These are phyloP conservation scores for Contarinia nasturtii DNA, from an alignment of 1,140 invertebrate genomes.

Conservation along the genomic window DNA sequence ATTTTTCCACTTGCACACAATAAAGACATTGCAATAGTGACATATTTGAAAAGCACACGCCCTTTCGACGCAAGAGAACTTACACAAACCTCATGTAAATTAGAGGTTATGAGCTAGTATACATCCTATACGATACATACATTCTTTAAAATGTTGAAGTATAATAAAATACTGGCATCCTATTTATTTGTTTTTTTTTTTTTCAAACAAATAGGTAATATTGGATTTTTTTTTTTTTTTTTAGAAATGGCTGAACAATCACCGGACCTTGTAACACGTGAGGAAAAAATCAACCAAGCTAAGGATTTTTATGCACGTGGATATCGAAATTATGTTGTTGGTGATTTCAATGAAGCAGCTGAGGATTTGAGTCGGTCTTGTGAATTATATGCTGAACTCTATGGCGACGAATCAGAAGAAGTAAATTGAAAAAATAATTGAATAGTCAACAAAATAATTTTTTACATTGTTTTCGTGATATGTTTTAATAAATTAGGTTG, in stretches of 20 bases:
- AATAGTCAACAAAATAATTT: constrained; percentile 1
- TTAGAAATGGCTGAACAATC: constrained; percentile 11
- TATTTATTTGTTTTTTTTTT: too few relatives aligned
- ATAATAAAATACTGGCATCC: too few relatives aligned
- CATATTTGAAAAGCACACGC: too few relatives aligned
- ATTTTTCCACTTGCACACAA: too few relatives aligned
- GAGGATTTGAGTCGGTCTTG: constrained; percentile 49
- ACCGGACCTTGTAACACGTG: constrained; percentile 1
- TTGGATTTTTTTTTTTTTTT: too few relatives aligned
- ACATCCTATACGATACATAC: too few relatives aligned
- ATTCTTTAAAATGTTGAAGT: too few relatives aligned
- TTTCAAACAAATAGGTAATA: too few relatives aligned
- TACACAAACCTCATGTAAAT: too few relatives aligned
- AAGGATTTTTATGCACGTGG: constrained; percentile 36
- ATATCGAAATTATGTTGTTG: constrained; percentile 49
- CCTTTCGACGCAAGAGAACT: too few relatives aligned
- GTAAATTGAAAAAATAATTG: constrained; percentile 40
- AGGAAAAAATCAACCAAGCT: constrained; percentile 14
- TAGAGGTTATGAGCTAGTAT: too few relatives aligned
- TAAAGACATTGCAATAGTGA: too few relatives aligned
- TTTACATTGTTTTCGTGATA: neutral
- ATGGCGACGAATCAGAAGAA: constrained; percentile 49
- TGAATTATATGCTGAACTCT: constrained; percentile 34
- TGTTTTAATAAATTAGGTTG: neutral
- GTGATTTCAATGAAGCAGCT: constrained; percentile 48